Evolutionary conservation across 2,888 invertebrate species (phyloP).

Genomic region (Rhamphomyia laevipes): DNA sequence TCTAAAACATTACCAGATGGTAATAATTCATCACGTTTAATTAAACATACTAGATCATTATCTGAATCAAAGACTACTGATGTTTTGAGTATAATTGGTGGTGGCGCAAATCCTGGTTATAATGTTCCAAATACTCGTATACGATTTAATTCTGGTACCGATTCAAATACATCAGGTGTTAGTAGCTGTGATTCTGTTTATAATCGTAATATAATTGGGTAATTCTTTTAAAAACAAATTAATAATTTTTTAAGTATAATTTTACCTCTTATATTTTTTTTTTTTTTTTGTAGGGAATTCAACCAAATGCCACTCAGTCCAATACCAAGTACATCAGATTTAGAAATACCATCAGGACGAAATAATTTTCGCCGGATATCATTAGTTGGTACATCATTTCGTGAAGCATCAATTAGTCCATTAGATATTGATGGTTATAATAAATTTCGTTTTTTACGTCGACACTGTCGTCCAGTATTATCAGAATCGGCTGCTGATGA

Average conservation of each 20-base stretch:
- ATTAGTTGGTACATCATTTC: constrained; percentile 26
- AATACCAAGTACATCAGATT: constrained; percentile 72
- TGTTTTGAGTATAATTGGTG: constrained; percentile 32
- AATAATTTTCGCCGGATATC: constrained; percentile 31
- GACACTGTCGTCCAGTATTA: constrained; percentile 52
- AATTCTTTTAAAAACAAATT: constrained; percentile 17
- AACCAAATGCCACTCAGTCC: constrained; percentile 72
- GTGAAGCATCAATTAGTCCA: constrained; percentile 46
- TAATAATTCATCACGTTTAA: constrained; percentile 28
- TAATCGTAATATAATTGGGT: constrained; percentile 48
- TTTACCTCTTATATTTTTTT: background rate
- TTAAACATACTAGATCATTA: constrained; percentile 49
- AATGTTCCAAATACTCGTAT: constrained; percentile 37
- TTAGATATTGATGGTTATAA: constrained; percentile 68
- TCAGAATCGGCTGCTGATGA: constrained; percentile 51
- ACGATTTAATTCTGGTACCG: constrained; percentile 51
- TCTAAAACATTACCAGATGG: constrained; percentile 45
- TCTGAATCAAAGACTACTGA: constrained; percentile 61
- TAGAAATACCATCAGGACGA: constrained; percentile 38
- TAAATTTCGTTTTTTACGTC: constrained; percentile 54
- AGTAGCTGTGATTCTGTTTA: constrained; percentile 69
- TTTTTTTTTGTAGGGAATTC: constrained; percentile 42
- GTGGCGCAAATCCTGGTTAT: constrained; percentile 14
- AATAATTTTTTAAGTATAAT: background rate
- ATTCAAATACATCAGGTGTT: constrained; percentile 71